Evolutionary conservation across 2,113 vertebrate genomes (phyloP), one percentile per base, ranked within the genome.

Genomic region (Herpetotheres cachinnans): DNA sequence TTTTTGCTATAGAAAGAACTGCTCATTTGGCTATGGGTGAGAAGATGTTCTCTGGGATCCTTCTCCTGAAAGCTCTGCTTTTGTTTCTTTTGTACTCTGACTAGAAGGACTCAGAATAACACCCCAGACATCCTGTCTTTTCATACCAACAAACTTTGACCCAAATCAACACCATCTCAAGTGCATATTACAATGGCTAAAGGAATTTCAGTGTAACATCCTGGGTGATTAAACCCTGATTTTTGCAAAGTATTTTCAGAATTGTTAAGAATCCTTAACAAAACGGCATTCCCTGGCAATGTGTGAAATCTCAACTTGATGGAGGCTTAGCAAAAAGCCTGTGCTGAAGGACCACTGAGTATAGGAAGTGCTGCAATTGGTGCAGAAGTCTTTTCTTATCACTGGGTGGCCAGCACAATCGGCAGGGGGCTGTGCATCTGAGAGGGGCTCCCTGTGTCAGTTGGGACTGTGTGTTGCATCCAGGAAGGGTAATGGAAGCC

Each of bases 331-430:
- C 26, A 61, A 61, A 77, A 52, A 59, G 15, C 7, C 13, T 27
- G 8, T 46, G 15, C 67, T 63, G 62, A 76, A 67, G 50, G 30
- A 59, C 32, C 27, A 30, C 16, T 6, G 27, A 17, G n/a, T 16
- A 24, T 3, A 34, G 25, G 40, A 69, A 80, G 36, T 47, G 46
- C 19, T 77, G 36, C 49, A 85, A 62, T n/a, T 47, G 29, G 5
- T 71, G 13, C 10, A 71, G 59, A 59, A 63, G 12, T 16, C 38
- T 86, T 40, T 20, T n/a, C n/a, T 78, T n/a, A 10, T 14, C 26
- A 5, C 44, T 4, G 16, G n/a, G 25, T 54, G 25, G 19, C 21
- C 30, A 38, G 11, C 3, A 6, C 0, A 0, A 26, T 24, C 10
- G 22, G 24, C 40, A 74, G 42, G 17, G 49, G 25, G 21, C 25